Evolutionary conservation across 1,140 invertebrate genomes (phyloP).

Genomic region (Zaprionus capensis): DNA sequence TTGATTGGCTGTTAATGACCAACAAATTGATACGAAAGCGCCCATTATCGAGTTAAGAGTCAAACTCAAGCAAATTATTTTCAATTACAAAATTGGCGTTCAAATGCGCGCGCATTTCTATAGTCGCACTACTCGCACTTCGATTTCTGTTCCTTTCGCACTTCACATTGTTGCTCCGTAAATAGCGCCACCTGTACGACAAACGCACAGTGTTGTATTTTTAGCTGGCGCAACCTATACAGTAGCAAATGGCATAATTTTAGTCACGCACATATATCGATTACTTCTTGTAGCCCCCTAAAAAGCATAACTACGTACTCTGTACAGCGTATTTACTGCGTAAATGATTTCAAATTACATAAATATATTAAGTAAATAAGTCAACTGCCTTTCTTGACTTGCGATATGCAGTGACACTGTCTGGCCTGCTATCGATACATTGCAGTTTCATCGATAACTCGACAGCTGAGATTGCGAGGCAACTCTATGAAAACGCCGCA

Average conservation of each 20-base stretch:
- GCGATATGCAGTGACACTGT: background rate
- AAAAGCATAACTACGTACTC: background rate
- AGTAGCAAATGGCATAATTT: background rate
- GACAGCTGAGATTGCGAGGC: slow-evolving; percentile 22
- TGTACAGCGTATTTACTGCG: background rate
- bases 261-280: slow-evolving; percentile 23
- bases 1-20: slow-evolving; percentile 14
- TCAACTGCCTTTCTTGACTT: background rate
- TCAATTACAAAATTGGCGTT: background rate
- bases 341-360: background rate
- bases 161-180: background rate
- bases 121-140: slow-evolving; percentile 13
- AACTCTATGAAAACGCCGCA: slow-evolving; percentile 57
- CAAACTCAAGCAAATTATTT: slow-evolving; percentile 12
- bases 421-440: background rate
- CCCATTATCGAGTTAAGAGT: slow-evolving; percentile 1
- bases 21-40: background rate
- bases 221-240: slow-evolving; percentile 7
- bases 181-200: slow-evolving; percentile 6
- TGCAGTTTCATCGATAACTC: background rate
- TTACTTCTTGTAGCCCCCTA: background rate
- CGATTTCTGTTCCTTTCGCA: background rate
- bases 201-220: background rate
- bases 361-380: background rate
- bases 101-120: slow-evolving; percentile 9